Evolutionary conservation across 2,797 vertebrate species (phyloP).

Genomic region (Eurystomus glaucurus): DNA sequence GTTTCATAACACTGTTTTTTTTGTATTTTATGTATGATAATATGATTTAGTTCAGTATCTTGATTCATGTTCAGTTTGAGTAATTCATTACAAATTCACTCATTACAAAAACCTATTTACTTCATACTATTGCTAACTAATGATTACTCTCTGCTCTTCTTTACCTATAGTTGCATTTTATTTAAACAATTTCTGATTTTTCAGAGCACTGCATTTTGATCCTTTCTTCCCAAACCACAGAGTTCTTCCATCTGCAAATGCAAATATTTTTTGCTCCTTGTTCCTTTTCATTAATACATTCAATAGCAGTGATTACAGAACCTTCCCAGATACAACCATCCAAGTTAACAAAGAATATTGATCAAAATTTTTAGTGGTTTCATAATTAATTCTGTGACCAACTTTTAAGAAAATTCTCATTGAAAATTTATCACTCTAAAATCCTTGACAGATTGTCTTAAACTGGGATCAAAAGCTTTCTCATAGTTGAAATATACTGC

Average conservation of each 20-base stretch:
- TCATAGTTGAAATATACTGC: not conserved
- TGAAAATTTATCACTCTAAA: not conserved
- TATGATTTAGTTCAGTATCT: not conserved
- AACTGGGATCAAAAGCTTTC: not conserved
- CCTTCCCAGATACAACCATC: not conserved
- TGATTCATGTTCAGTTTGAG: not conserved
- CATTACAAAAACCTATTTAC: not conserved
- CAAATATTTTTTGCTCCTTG: not conserved
- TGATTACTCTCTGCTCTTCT: not conserved
- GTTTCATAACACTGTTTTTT: not conserved
- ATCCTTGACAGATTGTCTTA: not conserved
- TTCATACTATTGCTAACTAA: not conserved
- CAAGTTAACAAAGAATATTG: not conserved
- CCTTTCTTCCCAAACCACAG: not conserved
- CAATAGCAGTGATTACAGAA: not conserved
- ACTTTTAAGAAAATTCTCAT: not conserved
- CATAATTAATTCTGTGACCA: not conserved
- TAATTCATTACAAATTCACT: not conserved
- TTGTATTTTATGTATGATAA: not conserved
- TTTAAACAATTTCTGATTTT: not conserved
- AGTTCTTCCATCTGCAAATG: not conserved
- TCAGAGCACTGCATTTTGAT: not conserved
- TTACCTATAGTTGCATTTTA: not conserved
- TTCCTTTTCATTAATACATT: not conserved
- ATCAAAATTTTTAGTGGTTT: not conserved